Conservation (phyloP, 2,113 vertebrate species). For the Oostethus manadensis region DNA sequence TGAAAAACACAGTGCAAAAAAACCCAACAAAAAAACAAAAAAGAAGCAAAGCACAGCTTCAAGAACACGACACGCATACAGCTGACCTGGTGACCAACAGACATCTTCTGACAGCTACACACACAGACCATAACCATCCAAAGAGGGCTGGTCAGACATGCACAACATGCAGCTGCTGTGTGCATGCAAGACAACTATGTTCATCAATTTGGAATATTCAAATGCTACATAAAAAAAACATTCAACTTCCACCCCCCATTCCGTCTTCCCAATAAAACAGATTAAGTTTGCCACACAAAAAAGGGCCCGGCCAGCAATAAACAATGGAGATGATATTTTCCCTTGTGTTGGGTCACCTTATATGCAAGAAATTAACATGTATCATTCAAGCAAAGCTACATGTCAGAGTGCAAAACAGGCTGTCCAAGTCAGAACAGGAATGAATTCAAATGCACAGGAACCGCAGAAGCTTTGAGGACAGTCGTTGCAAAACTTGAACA, state of each 20-base stretch:
- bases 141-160: constrained; percentile 62
- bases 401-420: constrained; percentile 55
- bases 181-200: constrained; percentile 63
- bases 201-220: constrained; percentile 52
- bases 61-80: too few species aligned
- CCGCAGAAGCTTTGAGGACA: constrained; percentile 46
- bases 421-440: constrained; percentile 22
- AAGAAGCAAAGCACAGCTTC: not conserved
- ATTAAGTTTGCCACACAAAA: constrained; percentile 28
- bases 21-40: constrained; percentile 24
- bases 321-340: constrained; percentile 26
- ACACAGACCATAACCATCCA: constrained; percentile 44
- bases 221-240: constrained; percentile 72
- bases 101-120: constrained; percentile 34
- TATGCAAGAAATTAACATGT: constrained; percentile 59
- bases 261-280: constrained; percentile 37
- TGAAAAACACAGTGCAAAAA: too few species aligned
- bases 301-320: constrained; percentile 58
- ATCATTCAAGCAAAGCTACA: constrained; percentile 73
- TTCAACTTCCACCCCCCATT: not conserved
- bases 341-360: constrained; percentile 51
- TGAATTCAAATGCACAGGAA: constrained; percentile 26
- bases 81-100: constrained; percentile 23
- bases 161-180: constrained; percentile 70
- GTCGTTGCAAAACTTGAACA: constrained; percentile 41